phyloP scores from a whole-genome alignment of 2,113 vertebrate species.

The Scolopax mira region DNA sequence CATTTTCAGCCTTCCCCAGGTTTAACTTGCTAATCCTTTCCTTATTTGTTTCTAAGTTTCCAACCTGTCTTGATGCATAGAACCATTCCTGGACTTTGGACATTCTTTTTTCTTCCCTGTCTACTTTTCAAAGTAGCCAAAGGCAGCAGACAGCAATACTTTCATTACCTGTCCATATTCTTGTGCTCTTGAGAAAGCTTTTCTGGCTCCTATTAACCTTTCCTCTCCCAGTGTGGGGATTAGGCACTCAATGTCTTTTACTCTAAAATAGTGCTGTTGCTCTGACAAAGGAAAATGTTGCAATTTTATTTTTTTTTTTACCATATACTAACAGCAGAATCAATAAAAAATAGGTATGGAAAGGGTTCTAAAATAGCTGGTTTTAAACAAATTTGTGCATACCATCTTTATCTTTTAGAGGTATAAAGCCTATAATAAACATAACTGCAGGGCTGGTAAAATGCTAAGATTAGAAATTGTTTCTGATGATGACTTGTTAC shows the following conservation, averaged over 20 bases:
- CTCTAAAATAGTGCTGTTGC: neutral
- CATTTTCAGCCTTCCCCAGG: neutral
- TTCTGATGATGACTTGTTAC: neutral
- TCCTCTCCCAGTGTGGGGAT: neutral
- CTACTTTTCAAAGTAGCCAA: neutral
- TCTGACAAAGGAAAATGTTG: neutral
- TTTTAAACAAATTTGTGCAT: neutral
- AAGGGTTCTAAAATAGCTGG: neutral
- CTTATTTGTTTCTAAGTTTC: neutral
- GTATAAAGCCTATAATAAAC: neutral
- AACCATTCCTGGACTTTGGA: neutral
- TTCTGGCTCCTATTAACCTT: conserved; percentile 1
- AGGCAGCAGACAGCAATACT: neutral
- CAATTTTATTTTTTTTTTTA: neutral
- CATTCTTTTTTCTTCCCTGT: neutral
- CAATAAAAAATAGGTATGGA: neutral
- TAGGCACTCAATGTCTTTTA: neutral
- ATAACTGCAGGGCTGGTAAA: neutral
- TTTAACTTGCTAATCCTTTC: neutral
- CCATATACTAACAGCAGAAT: neutral
- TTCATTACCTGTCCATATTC: neutral
- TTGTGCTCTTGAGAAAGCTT: neutral
- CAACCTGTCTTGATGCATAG: neutral
- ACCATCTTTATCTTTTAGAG: neutral
- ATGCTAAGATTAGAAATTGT: neutral